phyloP scores from a whole-genome alignment of 2,797 vertebrate species.

The Cryptoprocta ferox region DNA sequence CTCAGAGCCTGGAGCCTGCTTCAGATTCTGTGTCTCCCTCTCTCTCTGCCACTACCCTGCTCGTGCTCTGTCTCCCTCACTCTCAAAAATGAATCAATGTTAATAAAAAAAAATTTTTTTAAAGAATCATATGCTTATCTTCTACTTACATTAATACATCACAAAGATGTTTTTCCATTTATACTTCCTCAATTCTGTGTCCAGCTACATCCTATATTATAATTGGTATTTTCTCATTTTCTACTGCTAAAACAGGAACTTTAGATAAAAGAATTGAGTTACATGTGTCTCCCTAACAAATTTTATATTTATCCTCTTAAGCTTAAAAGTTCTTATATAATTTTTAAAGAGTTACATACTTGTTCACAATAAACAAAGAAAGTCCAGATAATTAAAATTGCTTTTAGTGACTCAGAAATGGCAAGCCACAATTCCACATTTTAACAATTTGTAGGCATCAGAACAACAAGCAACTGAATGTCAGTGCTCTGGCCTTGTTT shows the following conservation, averaged over 20 bases:
- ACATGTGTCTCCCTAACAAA: background rate
- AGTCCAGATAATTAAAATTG: slow-evolving; percentile 5
- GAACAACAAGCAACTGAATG: background rate
- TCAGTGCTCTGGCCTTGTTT: background rate
- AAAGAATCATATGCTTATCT: background rate
- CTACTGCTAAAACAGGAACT: background rate
- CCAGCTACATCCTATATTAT: background rate
- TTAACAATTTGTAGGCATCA: background rate
- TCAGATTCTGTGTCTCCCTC: too few species aligned
- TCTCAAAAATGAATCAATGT: too few species aligned
- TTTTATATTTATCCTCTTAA: background rate
- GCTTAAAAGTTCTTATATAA: slow-evolving; percentile 50
- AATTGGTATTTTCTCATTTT: slow-evolving; percentile 30
- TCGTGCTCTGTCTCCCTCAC: too few species aligned
- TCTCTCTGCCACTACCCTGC: too few species aligned
- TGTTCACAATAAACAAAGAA: slow-evolving; percentile 10
- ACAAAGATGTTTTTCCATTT: background rate
- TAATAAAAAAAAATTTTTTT: too few species aligned
- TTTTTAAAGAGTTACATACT: slow-evolving; percentile 27
- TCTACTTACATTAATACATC: background rate
- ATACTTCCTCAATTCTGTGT: background rate
- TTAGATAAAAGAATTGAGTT: slow-evolving; percentile 5
- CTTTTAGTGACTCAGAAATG: slow-evolving; percentile 33
- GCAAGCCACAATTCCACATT: background rate
- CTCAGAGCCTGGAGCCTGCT: too few species aligned